A percentile compares a stretch with the other conserved stretches of the same genome.
Conservation (phyloP, 1,140 invertebrate species). For the Agrypnia vestita region DNA sequence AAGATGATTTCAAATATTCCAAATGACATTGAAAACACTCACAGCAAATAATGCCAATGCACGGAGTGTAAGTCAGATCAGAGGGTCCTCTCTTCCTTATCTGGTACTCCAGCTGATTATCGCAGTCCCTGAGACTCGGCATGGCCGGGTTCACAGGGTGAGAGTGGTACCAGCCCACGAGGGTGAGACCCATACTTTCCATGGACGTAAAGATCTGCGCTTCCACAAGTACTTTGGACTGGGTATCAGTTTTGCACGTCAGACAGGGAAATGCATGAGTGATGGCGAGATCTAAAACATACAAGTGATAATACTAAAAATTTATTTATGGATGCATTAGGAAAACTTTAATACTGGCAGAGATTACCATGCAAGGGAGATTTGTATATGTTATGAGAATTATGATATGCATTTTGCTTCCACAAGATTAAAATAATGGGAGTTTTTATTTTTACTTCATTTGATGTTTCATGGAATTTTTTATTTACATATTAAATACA, state of each 20-base stretch:
- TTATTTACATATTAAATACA: not conserved
- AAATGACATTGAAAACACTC: slow-evolving; percentile 64
- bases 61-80: slow-evolving; percentile 92
- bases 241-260: slow-evolving; percentile 84
- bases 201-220: slow-evolving; percentile 88
- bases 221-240: slow-evolving; percentile 82
- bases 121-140: slow-evolving; percentile 91
- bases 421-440: too few species aligned
- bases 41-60: slow-evolving; percentile 95
- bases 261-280: slow-evolving; percentile 92
- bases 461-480: not conserved
- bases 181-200: slow-evolving; percentile 83
- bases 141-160: slow-evolving; percentile 91
- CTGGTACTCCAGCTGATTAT: slow-evolving; percentile 95
- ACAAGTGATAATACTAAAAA: slow-evolving; percentile 36
- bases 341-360: not conserved
- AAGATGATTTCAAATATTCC: not conserved
- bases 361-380: too few species aligned
- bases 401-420: too few species aligned
- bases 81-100: slow-evolving; percentile 93
- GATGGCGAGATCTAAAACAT: slow-evolving; percentile 84
- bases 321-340: too few species aligned
- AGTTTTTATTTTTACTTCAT: not conserved
- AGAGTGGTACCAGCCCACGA: slow-evolving; percentile 98
- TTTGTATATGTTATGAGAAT: too few species aligned